phyloP scores from a whole-genome alignment of 2,113 vertebrate species.

The Carlito syrichta region DNA sequence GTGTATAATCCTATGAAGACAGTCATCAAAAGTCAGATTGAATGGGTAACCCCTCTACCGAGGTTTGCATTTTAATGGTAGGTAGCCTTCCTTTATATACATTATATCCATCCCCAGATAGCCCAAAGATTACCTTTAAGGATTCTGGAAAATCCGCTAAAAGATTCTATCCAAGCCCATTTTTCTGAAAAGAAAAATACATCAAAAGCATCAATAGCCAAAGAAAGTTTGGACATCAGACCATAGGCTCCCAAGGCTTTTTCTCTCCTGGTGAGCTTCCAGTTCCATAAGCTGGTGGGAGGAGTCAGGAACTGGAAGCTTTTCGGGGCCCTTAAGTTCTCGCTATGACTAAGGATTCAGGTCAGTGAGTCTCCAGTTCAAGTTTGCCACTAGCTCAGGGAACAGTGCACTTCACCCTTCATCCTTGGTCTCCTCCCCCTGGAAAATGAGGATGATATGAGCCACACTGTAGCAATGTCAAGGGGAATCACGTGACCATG shows the following conservation, averaged over 20 bases:
- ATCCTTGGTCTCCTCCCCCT: not conserved
- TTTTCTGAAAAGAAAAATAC: not conserved
- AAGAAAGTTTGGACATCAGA: not conserved
- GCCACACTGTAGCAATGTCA: not conserved
- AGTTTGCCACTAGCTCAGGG: not conserved
- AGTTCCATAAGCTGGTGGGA: accelerated
- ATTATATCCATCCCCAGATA: not conserved
- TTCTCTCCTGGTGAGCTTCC: not conserved
- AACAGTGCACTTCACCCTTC: not conserved
- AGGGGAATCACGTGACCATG: not conserved
- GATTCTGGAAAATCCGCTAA: not conserved
- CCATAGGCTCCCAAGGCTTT: not conserved
- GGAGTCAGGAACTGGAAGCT: accelerated
- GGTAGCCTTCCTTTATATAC: not conserved
- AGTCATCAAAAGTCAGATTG: not conserved
- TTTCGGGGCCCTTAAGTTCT: not conserved
- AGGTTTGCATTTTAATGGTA: not conserved
- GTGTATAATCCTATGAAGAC: not conserved
- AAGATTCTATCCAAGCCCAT: not conserved
- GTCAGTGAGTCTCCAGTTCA: not conserved
- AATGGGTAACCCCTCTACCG: not conserved
- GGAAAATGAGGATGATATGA: not conserved
- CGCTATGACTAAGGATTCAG: not conserved
- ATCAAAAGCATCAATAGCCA: not conserved
- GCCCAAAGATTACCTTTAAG: not conserved